Conservation (phyloP, 2,797 vertebrate genomes). For the Brachymystax lenok region DNA sequence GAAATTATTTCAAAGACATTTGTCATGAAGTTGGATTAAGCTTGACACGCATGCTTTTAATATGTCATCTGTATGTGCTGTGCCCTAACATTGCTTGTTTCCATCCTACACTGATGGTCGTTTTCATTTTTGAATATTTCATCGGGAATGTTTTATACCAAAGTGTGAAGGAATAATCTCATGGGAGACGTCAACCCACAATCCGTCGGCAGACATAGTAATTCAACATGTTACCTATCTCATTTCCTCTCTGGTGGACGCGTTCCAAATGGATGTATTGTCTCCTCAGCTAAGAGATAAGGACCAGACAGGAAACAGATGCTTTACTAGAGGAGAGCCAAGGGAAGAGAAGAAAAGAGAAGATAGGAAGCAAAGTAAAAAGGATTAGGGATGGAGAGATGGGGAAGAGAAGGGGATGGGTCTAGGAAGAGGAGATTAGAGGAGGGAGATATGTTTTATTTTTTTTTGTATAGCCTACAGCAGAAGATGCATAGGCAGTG, state of each 20-base stretch:
- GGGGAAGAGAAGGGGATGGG: slow-evolving; percentile 37
- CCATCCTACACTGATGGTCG: background rate
- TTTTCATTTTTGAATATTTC: background rate
- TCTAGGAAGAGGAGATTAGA: slow-evolving; percentile 48
- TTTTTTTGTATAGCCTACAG: slow-evolving; percentile 45
- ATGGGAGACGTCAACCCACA: background rate
- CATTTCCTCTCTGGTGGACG: background rate
- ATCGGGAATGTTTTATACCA: background rate
- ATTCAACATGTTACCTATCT: slow-evolving; percentile 2
- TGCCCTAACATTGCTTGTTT: background rate
- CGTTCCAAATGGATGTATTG: background rate
- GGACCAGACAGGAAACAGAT: slow-evolving; percentile 4
- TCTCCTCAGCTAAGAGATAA: background rate
- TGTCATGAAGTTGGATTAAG: background rate
- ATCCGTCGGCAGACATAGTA: background rate
- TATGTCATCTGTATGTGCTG: background rate
- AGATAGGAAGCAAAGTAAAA: slow-evolving; percentile 58
- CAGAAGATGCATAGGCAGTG: slow-evolving; percentile 30
- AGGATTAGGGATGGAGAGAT: slow-evolving; percentile 52
- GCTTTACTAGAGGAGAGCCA: slow-evolving; percentile 5
- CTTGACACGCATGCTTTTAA: background rate
- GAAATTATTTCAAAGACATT: background rate
- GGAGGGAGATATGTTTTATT: slow-evolving; percentile 54
- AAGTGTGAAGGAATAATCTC: background rate
- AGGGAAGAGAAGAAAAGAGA: slow-evolving; percentile 27